A percentile compares a stretch with the other conserved stretches of the same genome.
phyloP scores from a whole-genome alignment of 2,113 vertebrate species.

The Podarcis muralis region DNA sequence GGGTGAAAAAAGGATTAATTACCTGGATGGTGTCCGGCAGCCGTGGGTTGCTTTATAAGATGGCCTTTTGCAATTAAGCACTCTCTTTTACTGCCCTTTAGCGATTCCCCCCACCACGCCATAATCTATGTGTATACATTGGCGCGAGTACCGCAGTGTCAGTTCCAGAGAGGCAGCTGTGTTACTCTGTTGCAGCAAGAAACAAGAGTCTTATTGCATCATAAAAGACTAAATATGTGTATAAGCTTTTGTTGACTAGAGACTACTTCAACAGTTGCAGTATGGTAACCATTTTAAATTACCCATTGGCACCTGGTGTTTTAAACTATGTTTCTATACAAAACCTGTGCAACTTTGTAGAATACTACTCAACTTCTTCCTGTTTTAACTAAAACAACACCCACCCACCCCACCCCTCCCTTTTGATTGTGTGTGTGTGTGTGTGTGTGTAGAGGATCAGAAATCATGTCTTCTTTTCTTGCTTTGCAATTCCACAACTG shows the following conservation, averaged over 20 bases:
- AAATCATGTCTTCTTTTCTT: not conserved
- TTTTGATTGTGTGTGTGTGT: not conserved
- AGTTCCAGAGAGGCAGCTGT: not conserved
- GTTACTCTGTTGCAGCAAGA: slow-evolving; percentile 15
- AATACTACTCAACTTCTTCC: not conserved
- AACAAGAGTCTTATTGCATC: not conserved
- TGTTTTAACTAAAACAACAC: not conserved
- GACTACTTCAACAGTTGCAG: not conserved
- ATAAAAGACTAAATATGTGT: not conserved
- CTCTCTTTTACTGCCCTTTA: not conserved
- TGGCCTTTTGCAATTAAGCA: not conserved
- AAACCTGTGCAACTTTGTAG: not conserved
- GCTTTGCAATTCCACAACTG: not conserved
- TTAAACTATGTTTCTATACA: not conserved
- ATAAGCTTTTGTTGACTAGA: not conserved
- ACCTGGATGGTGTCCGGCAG: fast-evolving
- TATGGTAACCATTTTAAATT: slow-evolving; percentile 7
- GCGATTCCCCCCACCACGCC: slow-evolving; percentile 10
- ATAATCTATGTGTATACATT: not conserved
- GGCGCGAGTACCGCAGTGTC: not conserved
- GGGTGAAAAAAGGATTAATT: slow-evolving; percentile 3
- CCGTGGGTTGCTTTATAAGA: not conserved
- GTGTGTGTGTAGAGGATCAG: not conserved
- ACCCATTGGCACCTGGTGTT: not conserved
- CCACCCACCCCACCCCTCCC: not conserved